Conservation (phyloP, 2,797 vertebrate species). For the Malurus leucopterus region DNA sequence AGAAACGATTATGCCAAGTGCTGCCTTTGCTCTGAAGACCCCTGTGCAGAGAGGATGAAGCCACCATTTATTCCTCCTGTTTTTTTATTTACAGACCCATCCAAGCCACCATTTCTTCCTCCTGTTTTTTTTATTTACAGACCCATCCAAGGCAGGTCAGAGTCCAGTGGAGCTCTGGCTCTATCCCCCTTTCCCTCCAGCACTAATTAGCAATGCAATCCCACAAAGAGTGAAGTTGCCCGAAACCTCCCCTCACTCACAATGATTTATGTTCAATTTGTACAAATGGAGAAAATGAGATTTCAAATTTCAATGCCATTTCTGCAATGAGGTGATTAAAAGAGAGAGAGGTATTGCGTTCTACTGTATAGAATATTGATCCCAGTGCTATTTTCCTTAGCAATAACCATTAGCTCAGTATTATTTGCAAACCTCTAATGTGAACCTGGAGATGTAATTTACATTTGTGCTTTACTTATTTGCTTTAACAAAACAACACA, state of each 20-base stretch:
- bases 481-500: slow-evolving; percentile 81
- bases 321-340: slow-evolving; percentile 94
- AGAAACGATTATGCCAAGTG: not conserved
- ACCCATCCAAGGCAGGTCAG: slow-evolving; percentile 21
- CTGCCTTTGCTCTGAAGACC: not conserved
- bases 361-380: slow-evolving; percentile 91
- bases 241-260: slow-evolving; percentile 80
- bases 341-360: slow-evolving; percentile 93
- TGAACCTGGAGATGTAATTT: slow-evolving; percentile 79
- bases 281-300: slow-evolving; percentile 90
- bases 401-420: slow-evolving; percentile 93
- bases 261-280: slow-evolving; percentile 92
- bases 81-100: slow-evolving; percentile 32
- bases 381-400: slow-evolving; percentile 94
- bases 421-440: slow-evolving; percentile 82
- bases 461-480: slow-evolving; percentile 80
- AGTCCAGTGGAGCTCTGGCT: slow-evolving; percentile 42
- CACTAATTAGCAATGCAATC: slow-evolving; percentile 90
- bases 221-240: slow-evolving; percentile 75
- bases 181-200: slow-evolving; percentile 47
- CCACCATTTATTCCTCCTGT: not conserved
- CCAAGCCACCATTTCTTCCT: too few relatives aligned
- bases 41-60: not conserved
- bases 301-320: slow-evolving; percentile 93
- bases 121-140: slow-evolving; percentile 24